phyloP scores from a whole-genome alignment of 2,888 invertebrate genomes.

The Belgica antarctica region DNA sequence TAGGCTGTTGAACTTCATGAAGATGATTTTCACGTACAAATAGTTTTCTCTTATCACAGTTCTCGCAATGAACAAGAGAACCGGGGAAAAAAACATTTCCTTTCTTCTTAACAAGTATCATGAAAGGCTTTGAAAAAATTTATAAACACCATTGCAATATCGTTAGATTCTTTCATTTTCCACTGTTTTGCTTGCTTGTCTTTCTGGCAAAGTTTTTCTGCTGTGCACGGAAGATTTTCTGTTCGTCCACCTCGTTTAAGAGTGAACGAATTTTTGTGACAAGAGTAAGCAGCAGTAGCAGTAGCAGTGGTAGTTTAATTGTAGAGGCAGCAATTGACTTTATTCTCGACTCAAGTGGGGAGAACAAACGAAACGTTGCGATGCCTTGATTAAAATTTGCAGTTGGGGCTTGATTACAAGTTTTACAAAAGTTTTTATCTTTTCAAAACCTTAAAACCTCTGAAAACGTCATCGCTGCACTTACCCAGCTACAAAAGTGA shows the following conservation, averaged over 20 bases:
- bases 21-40: neutral
- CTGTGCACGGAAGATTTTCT: no score
- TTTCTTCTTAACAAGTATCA: slow-evolving; percentile 23
- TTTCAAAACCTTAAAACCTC: no score
- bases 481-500: neutral
- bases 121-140: slow-evolving; percentile 17
- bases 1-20: slow-evolving; percentile 32
- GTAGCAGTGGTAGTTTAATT: no score
- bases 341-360: no score
- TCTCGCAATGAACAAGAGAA: neutral
- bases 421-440: no score
- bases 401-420: no score
- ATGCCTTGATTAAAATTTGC: no score
- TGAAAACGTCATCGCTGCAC: no score
- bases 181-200: neutral
- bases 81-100: neutral
- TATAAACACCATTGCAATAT: slow-evolving; percentile 11
- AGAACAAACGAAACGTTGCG: neutral
- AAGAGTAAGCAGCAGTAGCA: neutral
- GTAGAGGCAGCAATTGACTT: neutral
- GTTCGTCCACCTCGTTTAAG: no score
- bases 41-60: slow-evolving; percentile 27
- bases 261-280: neutral
- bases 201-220: neutral
- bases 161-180: neutral